Conservation (phyloP, 92 coral and sea anemone genomes). For the Diadumene lineata region DNA sequence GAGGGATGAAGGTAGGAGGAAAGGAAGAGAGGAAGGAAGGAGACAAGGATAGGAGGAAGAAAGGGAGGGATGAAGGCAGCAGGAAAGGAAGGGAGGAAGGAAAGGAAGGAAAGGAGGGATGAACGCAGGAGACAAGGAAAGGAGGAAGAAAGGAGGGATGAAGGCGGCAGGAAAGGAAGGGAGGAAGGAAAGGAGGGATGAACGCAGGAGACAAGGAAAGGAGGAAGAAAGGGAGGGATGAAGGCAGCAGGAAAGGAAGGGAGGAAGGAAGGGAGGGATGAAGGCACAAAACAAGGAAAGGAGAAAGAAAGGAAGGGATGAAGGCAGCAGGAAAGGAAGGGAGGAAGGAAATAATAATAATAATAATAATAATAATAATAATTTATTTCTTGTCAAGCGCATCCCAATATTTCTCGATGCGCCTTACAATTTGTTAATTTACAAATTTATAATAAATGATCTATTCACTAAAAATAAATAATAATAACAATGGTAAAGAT, state of each 20-base stretch:
- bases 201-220: neutral
- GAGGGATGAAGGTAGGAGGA: too few relatives aligned
- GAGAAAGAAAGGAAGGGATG: neutral
- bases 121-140: neutral
- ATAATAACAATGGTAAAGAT: too few relatives aligned
- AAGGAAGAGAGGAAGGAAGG: neutral
- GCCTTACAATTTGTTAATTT: too few relatives aligned
- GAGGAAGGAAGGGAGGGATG: neutral
- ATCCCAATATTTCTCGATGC: too few relatives aligned
- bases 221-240: neutral
- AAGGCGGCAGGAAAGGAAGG: neutral
- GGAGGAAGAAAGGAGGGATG: neutral
- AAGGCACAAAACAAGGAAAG: neutral
- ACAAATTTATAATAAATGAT: too few relatives aligned
- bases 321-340: neutral
- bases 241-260: neutral
- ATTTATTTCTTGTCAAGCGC: too few relatives aligned
- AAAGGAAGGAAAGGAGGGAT: neutral
- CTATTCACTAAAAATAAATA: too few relatives aligned
- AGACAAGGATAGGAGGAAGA: neutral
- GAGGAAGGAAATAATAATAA: neutral
- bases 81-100: neutral
- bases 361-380: too few relatives aligned
- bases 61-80: neutral
- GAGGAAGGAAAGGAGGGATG: neutral